phyloP scores from a whole-genome alignment of 2,797 vertebrate genomes.

The Erpetoichthys calabaricus region DNA sequence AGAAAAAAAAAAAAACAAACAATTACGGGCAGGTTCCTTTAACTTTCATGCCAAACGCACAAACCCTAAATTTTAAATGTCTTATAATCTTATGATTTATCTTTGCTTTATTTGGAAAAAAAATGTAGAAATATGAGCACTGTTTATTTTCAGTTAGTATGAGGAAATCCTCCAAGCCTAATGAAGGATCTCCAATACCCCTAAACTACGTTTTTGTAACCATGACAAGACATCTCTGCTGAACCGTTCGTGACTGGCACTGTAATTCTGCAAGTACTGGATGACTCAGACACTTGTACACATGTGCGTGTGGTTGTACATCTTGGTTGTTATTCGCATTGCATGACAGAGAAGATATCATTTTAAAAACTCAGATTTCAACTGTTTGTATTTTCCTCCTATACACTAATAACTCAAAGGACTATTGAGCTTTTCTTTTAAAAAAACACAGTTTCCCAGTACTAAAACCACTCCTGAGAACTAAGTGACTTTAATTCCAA shows the following conservation, averaged over 20 bases:
- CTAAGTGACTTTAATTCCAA: no score
- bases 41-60: no score
- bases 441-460: no score
- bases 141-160: slow-evolving; percentile 13
- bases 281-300: neutral
- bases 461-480: no score
- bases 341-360: neutral
- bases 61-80: no score
- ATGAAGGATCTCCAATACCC: slow-evolving; percentile 18
- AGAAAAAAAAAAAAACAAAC: neutral
- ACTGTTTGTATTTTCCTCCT: no score
- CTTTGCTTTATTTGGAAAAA: slow-evolving; percentile 20
- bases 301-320: no score
- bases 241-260: neutral
- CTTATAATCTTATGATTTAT: slow-evolving; percentile 23
- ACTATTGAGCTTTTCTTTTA: no score
- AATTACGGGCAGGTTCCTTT: slow-evolving; percentile 21
- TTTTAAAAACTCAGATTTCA: neutral
- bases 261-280: neutral
- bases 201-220: slow-evolving; percentile 11
- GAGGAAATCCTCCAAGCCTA: slow-evolving; percentile 24
- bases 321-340: no score
- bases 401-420: no score
- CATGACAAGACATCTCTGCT: slow-evolving; percentile 27
- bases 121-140: slow-evolving; percentile 21